These are phyloP conservation scores for Drosophila mauritiana DNA, from an alignment of 1,140 invertebrate genomes.

Conservation along the genomic window DNA sequence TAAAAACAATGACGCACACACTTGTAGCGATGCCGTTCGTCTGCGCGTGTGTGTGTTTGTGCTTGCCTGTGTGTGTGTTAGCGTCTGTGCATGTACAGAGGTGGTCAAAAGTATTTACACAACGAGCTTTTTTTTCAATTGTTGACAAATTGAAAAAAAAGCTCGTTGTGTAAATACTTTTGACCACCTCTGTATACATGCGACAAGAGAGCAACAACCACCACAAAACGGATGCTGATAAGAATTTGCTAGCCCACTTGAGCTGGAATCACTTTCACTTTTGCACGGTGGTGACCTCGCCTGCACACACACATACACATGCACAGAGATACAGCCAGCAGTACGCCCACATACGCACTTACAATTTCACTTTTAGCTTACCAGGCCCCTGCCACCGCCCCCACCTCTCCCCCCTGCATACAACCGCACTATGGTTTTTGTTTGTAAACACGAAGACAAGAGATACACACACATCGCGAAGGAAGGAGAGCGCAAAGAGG, in stretches of 20 bases:
- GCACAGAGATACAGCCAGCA: no score
- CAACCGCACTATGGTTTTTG: conserved; percentile 68
- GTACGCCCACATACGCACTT: conserved; percentile 8
- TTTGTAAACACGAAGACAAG: conserved; percentile 81
- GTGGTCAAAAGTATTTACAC: no score
- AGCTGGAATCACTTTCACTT: conserved; percentile 71
- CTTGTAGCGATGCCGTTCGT: conserved; percentile 63
- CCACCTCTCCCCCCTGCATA: not conserved
- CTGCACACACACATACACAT: conserved; percentile 29
- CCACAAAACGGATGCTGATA: conserved; percentile 61
- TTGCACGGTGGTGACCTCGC: conserved; percentile 50
- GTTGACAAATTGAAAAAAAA: no score
- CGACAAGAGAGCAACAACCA: conserved; percentile 63
- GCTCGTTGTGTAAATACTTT: no score
- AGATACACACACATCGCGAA: conserved; percentile 81
- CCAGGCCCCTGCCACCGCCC: conserved; percentile 13
- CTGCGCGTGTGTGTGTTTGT: no score
- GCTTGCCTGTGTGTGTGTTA: not conserved
- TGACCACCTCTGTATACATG: no score
- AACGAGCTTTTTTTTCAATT: no score
- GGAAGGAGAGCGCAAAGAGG: conserved; percentile 67
- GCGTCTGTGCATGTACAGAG: conserved; percentile 15
- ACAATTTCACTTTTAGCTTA: conserved; percentile 74
- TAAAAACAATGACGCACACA: conserved; percentile 83
- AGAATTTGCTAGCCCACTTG: conserved; percentile 64